Base-by-base conservation (phyloP, 1,140 invertebrate genomes). In the Hetaerina americana region DNA sequence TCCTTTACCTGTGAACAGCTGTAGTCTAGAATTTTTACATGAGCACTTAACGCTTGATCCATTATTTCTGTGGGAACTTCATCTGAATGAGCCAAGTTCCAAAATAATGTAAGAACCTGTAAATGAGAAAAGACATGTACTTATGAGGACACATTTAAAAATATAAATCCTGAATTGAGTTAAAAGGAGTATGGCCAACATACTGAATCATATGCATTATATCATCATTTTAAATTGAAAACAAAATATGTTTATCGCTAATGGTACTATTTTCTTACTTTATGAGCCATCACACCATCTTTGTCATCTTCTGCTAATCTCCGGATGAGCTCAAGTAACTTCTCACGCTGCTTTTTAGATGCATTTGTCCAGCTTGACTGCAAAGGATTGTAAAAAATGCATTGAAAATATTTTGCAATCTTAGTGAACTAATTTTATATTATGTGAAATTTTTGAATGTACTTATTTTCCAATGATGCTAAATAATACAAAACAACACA, bases 231-330 rank as follows among this genome's bases (percentile, higher is more conserved):
- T 18, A 40, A 40, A 73, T 26, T 68, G 28, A 49, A 27, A 69
- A 31, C 70, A 27, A 67, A n/a, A 1, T 22, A 5, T n/a, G 24
- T 71, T 8, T 28, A 22, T 66, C 40, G n/a, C 24, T 18, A 73
- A 26, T 72, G 68, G 57, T 70, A 70, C 66, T 18, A 71, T 66
- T 22, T 15, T 69, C 73, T 75, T 81, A 92, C 91, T 86, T 98
- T 99, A 79, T 97, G 92, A 68, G 96, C 96, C 96, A 99, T 98
- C 18, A 98, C 93, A 72, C 96, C 96, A 82, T 98, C 95, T 81
- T 98, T 98, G 82, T 99, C 96, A 83, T 97, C 96, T 83, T 99
- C 96, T 22, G 96, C 96, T 71, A 99, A 82, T 77, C 96, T 85
- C 72, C 96, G 86, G 76, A 98, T 99, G 72, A 99, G 84, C 83